Conservation (phyloP, 2,888 invertebrate species). For the Orchesella flavescens region DNA sequence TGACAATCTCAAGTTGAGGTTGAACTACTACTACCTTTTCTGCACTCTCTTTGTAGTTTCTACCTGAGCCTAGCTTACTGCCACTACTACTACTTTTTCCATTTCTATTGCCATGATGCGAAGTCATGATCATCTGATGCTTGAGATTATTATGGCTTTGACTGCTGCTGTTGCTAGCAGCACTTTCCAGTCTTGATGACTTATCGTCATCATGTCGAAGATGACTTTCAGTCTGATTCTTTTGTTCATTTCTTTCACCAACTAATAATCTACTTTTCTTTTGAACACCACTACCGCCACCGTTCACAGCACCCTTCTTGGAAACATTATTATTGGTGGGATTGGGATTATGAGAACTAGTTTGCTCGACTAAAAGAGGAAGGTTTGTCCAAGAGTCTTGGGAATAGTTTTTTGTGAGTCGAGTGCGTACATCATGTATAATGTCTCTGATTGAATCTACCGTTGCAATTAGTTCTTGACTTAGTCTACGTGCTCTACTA, state of each 20-base stretch:
- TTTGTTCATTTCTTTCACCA: no score
- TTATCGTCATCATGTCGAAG: background rate
- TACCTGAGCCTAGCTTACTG: background rate
- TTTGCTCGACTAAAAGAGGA: conserved; percentile 20
- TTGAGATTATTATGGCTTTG: no score
- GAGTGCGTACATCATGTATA: conserved; percentile 62
- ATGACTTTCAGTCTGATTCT: no score
- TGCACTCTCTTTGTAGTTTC: no score
- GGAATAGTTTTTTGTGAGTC: conserved; percentile 16
- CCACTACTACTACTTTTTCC: background rate
- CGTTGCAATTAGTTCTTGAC: conserved; percentile 66
- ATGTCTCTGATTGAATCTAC: conserved; percentile 68
- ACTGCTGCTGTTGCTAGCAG: background rate
- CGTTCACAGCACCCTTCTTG: background rate
- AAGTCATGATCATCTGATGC: no score
- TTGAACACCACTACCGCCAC: background rate
- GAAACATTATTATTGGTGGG: background rate
- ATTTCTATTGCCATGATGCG: background rate
- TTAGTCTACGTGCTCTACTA: conserved; percentile 56
- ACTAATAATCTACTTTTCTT: background rate
- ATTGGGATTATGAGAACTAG: background rate
- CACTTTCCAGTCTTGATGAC: background rate
- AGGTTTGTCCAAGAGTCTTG: conserved; percentile 67
- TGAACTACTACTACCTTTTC: background rate
- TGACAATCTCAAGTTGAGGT: background rate